phyloP scores from a whole-genome alignment of 2,888 invertebrate species.

The Escarpia spicata region DNA sequence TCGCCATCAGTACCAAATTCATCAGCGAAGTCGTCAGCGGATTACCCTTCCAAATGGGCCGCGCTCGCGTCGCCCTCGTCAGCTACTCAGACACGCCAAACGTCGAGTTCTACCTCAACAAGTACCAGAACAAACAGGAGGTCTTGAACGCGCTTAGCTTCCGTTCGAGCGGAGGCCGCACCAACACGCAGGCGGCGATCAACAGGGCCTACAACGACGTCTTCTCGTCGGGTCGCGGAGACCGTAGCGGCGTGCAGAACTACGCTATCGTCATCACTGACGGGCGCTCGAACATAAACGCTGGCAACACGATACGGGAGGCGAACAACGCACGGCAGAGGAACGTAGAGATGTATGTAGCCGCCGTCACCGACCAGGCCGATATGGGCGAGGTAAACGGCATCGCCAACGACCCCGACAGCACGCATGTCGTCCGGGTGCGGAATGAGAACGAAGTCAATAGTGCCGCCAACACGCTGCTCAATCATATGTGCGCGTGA shows the following conservation, averaged over 20 bases:
- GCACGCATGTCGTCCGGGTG: not conserved
- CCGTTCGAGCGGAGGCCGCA: conserved; percentile 29
- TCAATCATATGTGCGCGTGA: conserved; percentile 27
- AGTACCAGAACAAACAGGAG: conserved; percentile 34
- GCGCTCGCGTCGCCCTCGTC: conserved; percentile 60
- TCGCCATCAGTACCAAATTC: conserved; percentile 50
- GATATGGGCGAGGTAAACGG: not conserved
- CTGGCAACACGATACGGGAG: conserved; percentile 20
- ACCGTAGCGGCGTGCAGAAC: conserved; percentile 33
- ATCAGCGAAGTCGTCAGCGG: conserved; percentile 56
- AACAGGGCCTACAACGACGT: conserved; percentile 26
- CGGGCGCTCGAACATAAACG: conserved; percentile 31
- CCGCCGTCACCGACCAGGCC: not conserved
- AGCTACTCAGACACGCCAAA: conserved; percentile 61
- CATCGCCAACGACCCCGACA: conserved; percentile 7
- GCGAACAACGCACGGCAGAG: conserved; percentile 22
- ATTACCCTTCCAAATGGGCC: conserved; percentile 56
- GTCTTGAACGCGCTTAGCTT: conserved; percentile 32
- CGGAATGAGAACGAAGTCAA: conserved; percentile 8
- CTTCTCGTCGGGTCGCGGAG: conserved; percentile 31
- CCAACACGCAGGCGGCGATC: conserved; percentile 40
- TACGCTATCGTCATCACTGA: conserved; percentile 33
- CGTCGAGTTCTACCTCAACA: conserved; percentile 53
- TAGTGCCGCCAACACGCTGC: conserved; percentile 26
- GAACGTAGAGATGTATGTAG: not conserved